These are phyloP conservation scores for Antidorcas marsupialis DNA, from an alignment of 2,113 vertebrate genomes.

Conservation along the genomic window DNA sequence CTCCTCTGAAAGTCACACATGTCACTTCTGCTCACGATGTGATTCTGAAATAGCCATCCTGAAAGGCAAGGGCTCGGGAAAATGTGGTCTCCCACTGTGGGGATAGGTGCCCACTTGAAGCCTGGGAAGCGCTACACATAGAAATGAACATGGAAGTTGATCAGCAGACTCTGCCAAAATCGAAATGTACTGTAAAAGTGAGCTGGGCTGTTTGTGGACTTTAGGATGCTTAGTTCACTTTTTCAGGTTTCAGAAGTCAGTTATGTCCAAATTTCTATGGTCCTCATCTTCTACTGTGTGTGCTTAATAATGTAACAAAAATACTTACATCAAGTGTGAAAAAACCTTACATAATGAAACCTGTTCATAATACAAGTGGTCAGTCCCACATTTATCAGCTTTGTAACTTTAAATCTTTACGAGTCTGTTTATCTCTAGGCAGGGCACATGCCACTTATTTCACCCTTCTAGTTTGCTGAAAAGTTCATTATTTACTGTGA, in stretches of 20 bases:
- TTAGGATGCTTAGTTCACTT: not conserved
- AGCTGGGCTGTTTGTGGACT: not conserved
- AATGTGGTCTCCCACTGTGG: fast-evolving
- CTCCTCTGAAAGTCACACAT: not conserved
- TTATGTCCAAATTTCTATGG: not conserved
- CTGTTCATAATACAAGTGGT: not conserved
- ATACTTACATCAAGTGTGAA: not conserved
- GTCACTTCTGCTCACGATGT: not conserved
- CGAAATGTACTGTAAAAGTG: not conserved
- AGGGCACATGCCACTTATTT: not conserved
- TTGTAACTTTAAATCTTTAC: not conserved
- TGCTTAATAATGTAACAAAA: not conserved
- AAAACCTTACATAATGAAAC: not conserved
- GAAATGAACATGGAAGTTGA: not conserved
- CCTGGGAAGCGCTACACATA: not conserved
- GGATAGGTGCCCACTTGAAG: not conserved
- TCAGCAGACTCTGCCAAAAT: not conserved
- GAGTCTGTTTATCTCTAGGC: not conserved
- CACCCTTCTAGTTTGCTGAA: not conserved
- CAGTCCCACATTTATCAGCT: not conserved
- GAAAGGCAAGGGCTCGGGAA: not conserved
- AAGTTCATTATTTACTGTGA: not conserved
- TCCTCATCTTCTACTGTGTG: not conserved
- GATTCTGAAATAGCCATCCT: not conserved
- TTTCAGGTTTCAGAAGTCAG: not conserved